Base-by-base conservation (phyloP, 1,140 invertebrate species). In the Ostrea edulis region DNA sequence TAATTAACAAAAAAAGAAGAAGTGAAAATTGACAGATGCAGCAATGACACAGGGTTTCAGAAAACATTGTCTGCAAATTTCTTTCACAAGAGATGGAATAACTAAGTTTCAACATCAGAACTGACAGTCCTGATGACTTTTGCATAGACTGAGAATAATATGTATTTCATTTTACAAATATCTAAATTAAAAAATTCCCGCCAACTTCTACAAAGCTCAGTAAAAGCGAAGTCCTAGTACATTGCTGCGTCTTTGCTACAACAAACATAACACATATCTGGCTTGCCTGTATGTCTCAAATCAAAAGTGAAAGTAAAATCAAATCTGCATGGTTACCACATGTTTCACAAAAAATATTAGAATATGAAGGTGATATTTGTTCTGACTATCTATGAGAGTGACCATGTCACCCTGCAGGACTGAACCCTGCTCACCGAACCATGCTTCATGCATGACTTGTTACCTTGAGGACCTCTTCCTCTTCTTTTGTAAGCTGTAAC, bases 391-490 rank as follows among this genome's bases (percentile, higher is more conserved):
- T 77, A 77, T 77, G 68, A 25, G 29, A 14, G 22, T 77, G 68
- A 77, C 68, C 68, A 77, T 62, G 55, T 62, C 55, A 62, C 55
- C 0, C 35, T 2, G 35, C 17, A 62, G 17, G 22, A 29, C 22
- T 77, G 68, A 35, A 0, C 14, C 55, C 8, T 77, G 68, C 22
- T 35, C 68, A 77, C 12, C 12, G 22, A 5, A 77, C 29, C 68
- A 77, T 77, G 68, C 68, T 77, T 29, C 68, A 77, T 77, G 68
- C 68, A 77, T 77, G 68, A 77, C 22, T 25, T 77, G 68, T 77
- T 77, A 77, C 68, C 68, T 77, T 77, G 29, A 77, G 68, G 22
- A 77, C 68, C 68, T 77, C 68, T 25, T 77, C 68, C 68, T 77
- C 68, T 77, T 77, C 68, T 77, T 29, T 77, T 14, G 68, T 77